Percentiles rank a stretch among this genome's conserved stretches.
These are phyloP conservation scores for Maconellicoccus hirsutus DNA, from an alignment of 1,140 invertebrate species.

Conservation along the genomic window DNA sequence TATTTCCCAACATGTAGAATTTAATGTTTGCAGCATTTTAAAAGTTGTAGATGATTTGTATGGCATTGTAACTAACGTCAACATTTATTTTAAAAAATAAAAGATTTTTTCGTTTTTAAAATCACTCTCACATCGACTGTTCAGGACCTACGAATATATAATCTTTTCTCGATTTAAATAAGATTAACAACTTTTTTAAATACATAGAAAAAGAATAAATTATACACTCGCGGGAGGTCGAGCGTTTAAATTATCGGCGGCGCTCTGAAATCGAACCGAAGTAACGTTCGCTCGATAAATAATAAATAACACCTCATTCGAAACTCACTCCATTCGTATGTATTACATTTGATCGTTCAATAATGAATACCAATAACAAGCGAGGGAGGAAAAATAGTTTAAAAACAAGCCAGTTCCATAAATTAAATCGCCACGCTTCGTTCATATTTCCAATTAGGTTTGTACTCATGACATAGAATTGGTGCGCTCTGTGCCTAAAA, in stretches of 20 bases:
- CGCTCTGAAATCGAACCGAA: background rate
- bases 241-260: background rate
- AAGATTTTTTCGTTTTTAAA: background rate
- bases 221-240: background rate
- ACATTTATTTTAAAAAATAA: background rate
- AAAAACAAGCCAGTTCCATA: background rate
- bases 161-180: too few species aligned
- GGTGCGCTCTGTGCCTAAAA: background rate
- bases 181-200: background rate
- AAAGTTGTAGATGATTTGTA: background rate
- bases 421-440: background rate
- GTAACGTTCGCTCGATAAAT: background rate
- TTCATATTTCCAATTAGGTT: background rate
- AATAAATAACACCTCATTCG: background rate
- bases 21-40: background rate
- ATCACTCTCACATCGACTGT: too few species aligned
- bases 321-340: background rate
- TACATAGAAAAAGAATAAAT: background rate
- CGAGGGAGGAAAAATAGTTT: background rate
- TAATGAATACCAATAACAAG: background rate
- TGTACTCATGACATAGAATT: background rate
- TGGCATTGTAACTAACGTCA: background rate
- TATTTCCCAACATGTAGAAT: background rate
- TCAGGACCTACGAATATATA: too few species aligned
- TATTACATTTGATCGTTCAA: background rate